Base-by-base conservation (phyloP, 2,797 vertebrate genomes). In the Brachymystax lenok region DNA sequence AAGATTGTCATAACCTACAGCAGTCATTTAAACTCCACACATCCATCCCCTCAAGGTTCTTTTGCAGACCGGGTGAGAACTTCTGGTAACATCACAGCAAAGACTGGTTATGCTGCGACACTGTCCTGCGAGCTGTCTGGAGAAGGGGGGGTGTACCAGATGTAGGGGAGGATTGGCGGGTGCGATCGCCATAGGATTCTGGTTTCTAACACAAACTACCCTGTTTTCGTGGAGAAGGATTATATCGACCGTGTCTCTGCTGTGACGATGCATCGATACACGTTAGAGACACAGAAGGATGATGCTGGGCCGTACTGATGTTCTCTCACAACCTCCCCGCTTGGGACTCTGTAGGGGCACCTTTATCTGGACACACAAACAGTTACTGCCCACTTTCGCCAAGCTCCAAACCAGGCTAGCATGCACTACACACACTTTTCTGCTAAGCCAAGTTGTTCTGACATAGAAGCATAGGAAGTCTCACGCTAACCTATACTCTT, bases 231-330 rank as follows among this genome's bases (percentile, higher is more conserved):
- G 3, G 24, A 16, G 30, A 5, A n/a, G 4, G 27, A 27, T 16
- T 76, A 79, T 17, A 17, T 5, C 5, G 52, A 17, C 14, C 71
- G 74, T 21, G 21, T 80, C 35, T 73, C 64, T 8, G 24, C 28
- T 14, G 69, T 69, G 52, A 73, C 64, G 8, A 0, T 19, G 7
- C 33, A 30, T n/a, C 40, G 64, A 52, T 74, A 73, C 74, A 76
- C 63, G 7, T 69, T 80, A 24, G 4, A 73, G 8, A 76, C 21
- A 10, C 33, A 10, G n/a, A 67, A 3, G 7, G 68, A 73, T 19
- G 79, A 80, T 13, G 61, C 17, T 12, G 78, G 78, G 4, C 27
- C 30, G 33, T 80, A 80, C 64, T 80, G 78, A 64, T 76, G 78
- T 46, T 21, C 14, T 1, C 74, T 80, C 6, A 68, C n/a, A 12